Evolutionary conservation across 2,888 invertebrate species (phyloP).

Genomic region (Philonicus albiceps): DNA sequence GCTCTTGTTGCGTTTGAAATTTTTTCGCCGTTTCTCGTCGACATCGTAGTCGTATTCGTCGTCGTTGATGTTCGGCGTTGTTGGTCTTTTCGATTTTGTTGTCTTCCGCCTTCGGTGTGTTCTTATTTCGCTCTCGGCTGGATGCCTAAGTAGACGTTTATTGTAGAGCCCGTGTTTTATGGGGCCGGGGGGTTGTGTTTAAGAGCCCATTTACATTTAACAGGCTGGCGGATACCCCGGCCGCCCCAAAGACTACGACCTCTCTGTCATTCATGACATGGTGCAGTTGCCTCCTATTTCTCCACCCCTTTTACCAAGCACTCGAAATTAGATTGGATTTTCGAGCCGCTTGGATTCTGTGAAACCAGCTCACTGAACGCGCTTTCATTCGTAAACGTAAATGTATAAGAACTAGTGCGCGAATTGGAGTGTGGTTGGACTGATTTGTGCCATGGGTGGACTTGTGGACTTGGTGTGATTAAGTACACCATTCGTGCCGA

Average conservation of each 20-base stretch:
- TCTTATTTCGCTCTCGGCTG: slow-evolving; percentile 3
- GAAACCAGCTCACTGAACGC: not conserved
- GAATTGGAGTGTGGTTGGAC: not conserved
- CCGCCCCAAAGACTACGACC: not conserved
- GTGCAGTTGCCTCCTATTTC: slow-evolving; percentile 38
- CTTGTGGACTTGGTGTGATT: slow-evolving; percentile 9
- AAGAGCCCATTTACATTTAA: slow-evolving; percentile 44
- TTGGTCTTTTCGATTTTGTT: not conserved
- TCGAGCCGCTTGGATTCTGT: not conserved
- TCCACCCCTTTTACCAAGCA: slow-evolving; percentile 26
- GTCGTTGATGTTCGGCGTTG: slow-evolving; percentile 14
- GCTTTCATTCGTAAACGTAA: not conserved
- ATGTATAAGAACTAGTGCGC: not conserved
- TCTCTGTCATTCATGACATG: not conserved
- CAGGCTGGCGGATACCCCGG: not conserved
- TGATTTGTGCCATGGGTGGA: not conserved
- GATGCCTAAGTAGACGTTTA: slow-evolving; percentile 45
- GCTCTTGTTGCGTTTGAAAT: not conserved
- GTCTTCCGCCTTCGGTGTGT: not conserved
- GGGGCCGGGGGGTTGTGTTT: slow-evolving; percentile 44
- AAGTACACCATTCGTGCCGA: not conserved
- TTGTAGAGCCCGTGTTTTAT: slow-evolving; percentile 29
- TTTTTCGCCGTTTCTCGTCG: not conserved
- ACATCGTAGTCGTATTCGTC: not conserved
- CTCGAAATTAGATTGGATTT: not conserved